Evolutionary conservation across 2,113 vertebrate genomes (phyloP).

Genomic region (Diglossa brunneiventris): DNA sequence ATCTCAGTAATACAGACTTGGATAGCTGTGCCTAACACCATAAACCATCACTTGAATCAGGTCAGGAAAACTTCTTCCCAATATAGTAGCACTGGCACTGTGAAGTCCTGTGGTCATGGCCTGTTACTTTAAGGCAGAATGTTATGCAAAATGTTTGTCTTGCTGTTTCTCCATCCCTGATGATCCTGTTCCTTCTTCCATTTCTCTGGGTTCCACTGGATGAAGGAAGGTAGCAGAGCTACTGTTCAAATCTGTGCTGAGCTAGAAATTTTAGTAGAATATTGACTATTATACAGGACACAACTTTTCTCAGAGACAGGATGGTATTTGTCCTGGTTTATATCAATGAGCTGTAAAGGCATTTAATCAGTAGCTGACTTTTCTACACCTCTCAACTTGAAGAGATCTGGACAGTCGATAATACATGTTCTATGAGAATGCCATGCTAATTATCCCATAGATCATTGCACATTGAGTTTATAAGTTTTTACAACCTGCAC

Average conservation of each 20-base stretch:
- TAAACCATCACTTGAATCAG: background rate
- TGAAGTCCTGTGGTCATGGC: background rate
- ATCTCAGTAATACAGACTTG: background rate
- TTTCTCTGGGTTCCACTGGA: background rate
- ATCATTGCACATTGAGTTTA: background rate
- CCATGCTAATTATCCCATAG: background rate
- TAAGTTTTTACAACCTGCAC: background rate
- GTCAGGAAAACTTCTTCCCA: background rate
- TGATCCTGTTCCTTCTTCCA: background rate
- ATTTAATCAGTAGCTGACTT: background rate
- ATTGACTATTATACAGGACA: background rate
- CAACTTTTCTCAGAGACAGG: background rate
- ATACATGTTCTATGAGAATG: background rate
- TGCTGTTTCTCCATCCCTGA: background rate
- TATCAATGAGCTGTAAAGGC: background rate
- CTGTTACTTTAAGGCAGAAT: background rate
- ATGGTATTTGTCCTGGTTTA: background rate
- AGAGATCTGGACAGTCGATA: background rate
- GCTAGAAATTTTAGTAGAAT: background rate
- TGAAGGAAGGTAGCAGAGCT: background rate
- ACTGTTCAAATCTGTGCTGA: background rate
- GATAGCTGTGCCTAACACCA: background rate
- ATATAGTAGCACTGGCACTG: background rate
- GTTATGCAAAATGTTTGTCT: background rate
- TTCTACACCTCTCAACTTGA: background rate